Conservation (phyloP, 2,888 invertebrate genomes). For the Gerris lacustris region DNA sequence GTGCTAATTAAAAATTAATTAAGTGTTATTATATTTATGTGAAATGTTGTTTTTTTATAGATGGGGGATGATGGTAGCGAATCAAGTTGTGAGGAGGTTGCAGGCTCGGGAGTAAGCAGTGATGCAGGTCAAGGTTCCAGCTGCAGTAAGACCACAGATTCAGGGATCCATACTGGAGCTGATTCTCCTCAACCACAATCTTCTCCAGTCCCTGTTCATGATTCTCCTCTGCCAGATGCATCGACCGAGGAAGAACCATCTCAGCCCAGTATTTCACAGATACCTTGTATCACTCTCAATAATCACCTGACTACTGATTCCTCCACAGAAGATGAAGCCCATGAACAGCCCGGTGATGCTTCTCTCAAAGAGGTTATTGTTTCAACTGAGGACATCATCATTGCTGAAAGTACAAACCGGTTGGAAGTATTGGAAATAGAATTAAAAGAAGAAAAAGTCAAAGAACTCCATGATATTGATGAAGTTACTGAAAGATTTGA, state of each 20-base stretch:
- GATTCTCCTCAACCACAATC: constrained; percentile 21
- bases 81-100: constrained; percentile 30
- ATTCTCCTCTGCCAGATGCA: not conserved
- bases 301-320: constrained; percentile 5
- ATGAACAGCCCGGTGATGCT: too few relatives aligned
- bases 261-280: too few relatives aligned
- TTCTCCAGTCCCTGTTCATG: not conserved
- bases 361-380: too few relatives aligned
- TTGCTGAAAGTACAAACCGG: too few relatives aligned
- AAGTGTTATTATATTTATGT: too few relatives aligned
- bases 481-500: too few relatives aligned
- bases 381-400: too few relatives aligned
- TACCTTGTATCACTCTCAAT: not conserved
- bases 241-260: not conserved
- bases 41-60: too few relatives aligned
- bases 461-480: too few relatives aligned
- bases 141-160: constrained; percentile 28
- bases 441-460: too few relatives aligned
- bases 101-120: constrained; percentile 28
- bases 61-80: constrained; percentile 31
- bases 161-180: constrained; percentile 28
- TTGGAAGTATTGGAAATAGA: too few relatives aligned
- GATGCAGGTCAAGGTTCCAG: constrained; percentile 27
- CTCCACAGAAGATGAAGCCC: not conserved
- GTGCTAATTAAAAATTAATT: too few relatives aligned